A percentile compares a stretch with the other conserved stretches of the same genome.
Evolutionary conservation across 2,797 vertebrate species (phyloP).

Genomic region (Labeo calbasu): DNA sequence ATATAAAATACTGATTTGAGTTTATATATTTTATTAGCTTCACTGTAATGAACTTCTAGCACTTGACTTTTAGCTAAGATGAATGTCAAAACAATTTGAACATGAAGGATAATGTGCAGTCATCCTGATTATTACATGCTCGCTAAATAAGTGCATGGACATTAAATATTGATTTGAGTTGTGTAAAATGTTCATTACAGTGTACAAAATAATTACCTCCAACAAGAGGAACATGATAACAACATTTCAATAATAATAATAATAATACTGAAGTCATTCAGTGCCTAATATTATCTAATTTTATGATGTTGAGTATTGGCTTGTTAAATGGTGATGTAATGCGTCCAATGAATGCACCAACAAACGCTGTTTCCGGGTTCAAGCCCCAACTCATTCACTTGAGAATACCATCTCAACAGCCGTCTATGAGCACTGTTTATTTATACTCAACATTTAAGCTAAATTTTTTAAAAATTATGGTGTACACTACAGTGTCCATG

Average conservation of each 20-base stretch:
- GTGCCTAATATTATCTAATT: not conserved
- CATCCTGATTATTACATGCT: not conserved
- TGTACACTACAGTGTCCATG: no score
- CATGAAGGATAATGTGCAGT: not conserved
- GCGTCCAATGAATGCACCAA: no score
- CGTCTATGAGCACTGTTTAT: no score
- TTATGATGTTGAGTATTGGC: no score
- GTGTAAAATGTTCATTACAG: no score
- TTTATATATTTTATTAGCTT: not conserved
- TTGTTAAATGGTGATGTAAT: no score
- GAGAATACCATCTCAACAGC: no score
- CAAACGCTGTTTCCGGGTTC: no score
- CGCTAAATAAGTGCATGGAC: not conserved
- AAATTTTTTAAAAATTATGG: no score
- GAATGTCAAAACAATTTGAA: not conserved
- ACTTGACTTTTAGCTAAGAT: not conserved
- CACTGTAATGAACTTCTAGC: not conserved
- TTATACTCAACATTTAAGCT: no score
- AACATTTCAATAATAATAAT: not conserved
- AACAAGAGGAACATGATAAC: not conserved
- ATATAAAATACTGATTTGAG: not conserved
- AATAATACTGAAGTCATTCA: not conserved
- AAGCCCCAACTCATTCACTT: no score
- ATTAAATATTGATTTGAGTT: not conserved
- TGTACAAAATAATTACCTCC: not conserved